Percentiles rank a stretch among this genome's conserved stretches.
These are phyloP conservation scores for Hoplostethus atlanticus DNA, from an alignment of 2,797 vertebrate species.

Conservation along the genomic window DNA sequence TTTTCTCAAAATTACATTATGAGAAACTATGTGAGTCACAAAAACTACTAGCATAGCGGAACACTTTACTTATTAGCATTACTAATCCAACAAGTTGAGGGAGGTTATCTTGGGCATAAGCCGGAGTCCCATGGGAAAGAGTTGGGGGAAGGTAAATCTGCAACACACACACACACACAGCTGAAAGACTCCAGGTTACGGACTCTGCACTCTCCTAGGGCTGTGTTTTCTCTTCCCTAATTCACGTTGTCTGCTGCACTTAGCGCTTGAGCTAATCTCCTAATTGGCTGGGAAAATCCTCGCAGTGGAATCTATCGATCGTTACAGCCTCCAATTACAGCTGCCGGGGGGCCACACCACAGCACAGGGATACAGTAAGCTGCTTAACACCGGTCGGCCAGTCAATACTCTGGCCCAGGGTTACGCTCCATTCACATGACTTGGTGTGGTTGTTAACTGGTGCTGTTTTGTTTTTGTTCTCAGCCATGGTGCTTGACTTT, in stretches of 20 bases:
- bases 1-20: neutral
- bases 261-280: conserved; percentile 81
- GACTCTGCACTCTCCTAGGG: conserved; percentile 39
- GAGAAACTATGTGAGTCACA: conserved; percentile 14
- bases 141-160: neutral
- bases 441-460: conserved; percentile 39
- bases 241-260: conserved; percentile 80
- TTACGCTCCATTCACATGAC: conserved; percentile 54
- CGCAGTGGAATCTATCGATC: conserved; percentile 82
- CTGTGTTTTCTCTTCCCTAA: conserved; percentile 68
- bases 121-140: neutral
- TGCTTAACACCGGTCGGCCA: conserved; percentile 62
- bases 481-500: conserved; percentile 15
- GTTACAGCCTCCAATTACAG: conserved; percentile 75
- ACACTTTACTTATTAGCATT: conserved; percentile 18
- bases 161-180: neutral
- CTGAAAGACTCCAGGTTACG: conserved; percentile 24
- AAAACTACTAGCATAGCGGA: conserved; percentile 6
- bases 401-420: conserved; percentile 67
- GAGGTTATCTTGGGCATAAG: neutral
- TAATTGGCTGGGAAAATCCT: conserved; percentile 87
- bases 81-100: conserved; percentile 28
- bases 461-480: conserved; percentile 37
- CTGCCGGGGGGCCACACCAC: conserved; percentile 47
- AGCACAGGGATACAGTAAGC: conserved; percentile 75